phyloP scores from a whole-genome alignment of 2,888 invertebrate species.

The Meta bourneti region DNA sequence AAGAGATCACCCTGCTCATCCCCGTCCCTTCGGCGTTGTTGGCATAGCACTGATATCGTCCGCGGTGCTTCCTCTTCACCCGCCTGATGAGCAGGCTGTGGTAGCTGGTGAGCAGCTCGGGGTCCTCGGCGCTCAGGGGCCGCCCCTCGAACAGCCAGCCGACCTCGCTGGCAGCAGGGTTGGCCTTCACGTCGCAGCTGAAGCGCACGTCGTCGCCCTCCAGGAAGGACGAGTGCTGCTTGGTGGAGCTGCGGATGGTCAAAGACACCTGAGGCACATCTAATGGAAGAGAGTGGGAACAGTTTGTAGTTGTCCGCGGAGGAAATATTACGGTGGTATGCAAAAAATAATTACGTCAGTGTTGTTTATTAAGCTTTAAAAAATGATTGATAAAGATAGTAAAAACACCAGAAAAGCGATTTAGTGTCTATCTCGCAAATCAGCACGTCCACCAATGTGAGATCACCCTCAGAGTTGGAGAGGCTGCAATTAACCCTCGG shows the following conservation, averaged over 20 bases:
- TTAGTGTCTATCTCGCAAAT: too few relatives aligned
- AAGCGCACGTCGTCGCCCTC: slow-evolving; percentile 96
- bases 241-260: slow-evolving; percentile 88
- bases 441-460: too few relatives aligned
- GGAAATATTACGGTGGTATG: background rate
- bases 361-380: too few relatives aligned
- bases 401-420: too few relatives aligned
- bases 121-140: slow-evolving; percentile 75
- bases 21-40: slow-evolving; percentile 78
- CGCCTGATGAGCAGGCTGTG: slow-evolving; percentile 77
- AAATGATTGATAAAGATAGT: too few relatives aligned
- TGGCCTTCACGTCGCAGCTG: slow-evolving; percentile 93
- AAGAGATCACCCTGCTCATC: slow-evolving; percentile 77
- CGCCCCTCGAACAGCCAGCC: slow-evolving; percentile 84
- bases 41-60: slow-evolving; percentile 78
- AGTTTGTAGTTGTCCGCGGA: background rate
- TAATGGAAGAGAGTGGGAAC: slow-evolving; percentile 79
- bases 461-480: too few relatives aligned
- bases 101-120: slow-evolving; percentile 77
- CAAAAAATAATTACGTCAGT: background rate
- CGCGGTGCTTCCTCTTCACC: slow-evolving; percentile 77
- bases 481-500: too few relatives aligned
- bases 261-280: slow-evolving; percentile 92
- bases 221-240: slow-evolving; percentile 91
- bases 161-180: slow-evolving; percentile 90